Percentiles rank a stretch among this genome's conserved stretches.
These are phyloP conservation scores for Halictus quadricinctus DNA, from an alignment of 2,888 invertebrate genomes.

Conservation along the genomic window DNA sequence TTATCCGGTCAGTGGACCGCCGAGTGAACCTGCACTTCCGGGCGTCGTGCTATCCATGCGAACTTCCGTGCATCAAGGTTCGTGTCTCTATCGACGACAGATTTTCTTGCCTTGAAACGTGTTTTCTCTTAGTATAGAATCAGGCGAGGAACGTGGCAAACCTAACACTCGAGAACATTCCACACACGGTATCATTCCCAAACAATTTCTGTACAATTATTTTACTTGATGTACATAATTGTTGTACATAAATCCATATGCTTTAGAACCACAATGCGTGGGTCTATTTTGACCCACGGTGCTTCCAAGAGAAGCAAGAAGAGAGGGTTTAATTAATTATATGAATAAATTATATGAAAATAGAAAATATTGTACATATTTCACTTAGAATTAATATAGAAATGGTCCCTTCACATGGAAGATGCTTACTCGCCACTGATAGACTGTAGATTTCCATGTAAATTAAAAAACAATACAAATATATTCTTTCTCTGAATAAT, in stretches of 20 bases:
- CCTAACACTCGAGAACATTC: background rate
- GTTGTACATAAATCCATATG: background rate
- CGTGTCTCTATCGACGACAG: slow-evolving; percentile 78
- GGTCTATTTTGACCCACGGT: background rate
- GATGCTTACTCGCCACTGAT: too few relatives aligned
- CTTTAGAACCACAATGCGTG: too few relatives aligned
- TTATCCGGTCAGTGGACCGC: slow-evolving; percentile 91
- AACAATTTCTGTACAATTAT: background rate
- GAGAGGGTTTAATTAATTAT: too few relatives aligned
- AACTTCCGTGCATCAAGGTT: slow-evolving; percentile 84
- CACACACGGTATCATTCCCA: background rate
- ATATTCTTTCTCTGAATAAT: too few relatives aligned
- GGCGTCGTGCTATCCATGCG: slow-evolving; percentile 83
- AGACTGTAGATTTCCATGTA: too few relatives aligned
- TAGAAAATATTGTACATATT: too few relatives aligned
- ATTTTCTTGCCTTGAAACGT: slow-evolving; percentile 72
- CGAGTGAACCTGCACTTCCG: slow-evolving; percentile 85
- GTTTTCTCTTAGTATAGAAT: slow-evolving; percentile 47
- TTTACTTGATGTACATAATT: background rate
- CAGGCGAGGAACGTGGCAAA: slow-evolving; percentile 2
- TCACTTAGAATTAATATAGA: too few relatives aligned
- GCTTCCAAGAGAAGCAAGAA: background rate
- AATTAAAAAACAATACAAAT: too few relatives aligned
- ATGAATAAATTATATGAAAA: too few relatives aligned
- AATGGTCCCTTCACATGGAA: too few relatives aligned